These are phyloP conservation scores for Lobophora halterata DNA, from an alignment of 2,888 invertebrate genomes.

Conservation along the genomic window DNA sequence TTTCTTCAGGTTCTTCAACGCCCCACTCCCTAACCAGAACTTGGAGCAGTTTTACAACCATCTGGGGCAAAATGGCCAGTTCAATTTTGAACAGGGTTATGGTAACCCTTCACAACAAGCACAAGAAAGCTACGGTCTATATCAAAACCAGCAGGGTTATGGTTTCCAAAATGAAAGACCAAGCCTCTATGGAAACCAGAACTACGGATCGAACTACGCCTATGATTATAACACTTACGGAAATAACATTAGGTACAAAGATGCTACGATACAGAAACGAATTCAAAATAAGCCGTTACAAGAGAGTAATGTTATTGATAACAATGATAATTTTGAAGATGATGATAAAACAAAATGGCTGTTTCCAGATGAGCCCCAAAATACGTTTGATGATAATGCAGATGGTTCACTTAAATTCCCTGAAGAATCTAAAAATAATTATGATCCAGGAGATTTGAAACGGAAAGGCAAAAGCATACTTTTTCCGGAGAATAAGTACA, in stretches of 20 bases:
- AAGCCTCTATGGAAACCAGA: slow-evolving; percentile 29
- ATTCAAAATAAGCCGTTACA: slow-evolving; percentile 56
- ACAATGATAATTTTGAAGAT: slow-evolving; percentile 23
- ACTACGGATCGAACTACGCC: slow-evolving; percentile 42
- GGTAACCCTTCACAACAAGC: slow-evolving; percentile 7
- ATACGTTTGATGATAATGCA: slow-evolving; percentile 18
- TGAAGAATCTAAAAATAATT: slow-evolving; percentile 27
- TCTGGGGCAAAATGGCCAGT: slow-evolving; percentile 42
- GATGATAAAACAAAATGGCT: slow-evolving; percentile 43
- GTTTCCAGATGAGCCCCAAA: slow-evolving; percentile 46
- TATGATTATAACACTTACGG: slow-evolving; percentile 38
- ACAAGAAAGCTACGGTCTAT: slow-evolving; percentile 29
- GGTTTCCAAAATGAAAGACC: slow-evolving; percentile 26
- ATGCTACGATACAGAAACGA: slow-evolving; percentile 47
- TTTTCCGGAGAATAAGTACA: slow-evolving; percentile 31
- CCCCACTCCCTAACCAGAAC: slow-evolving; percentile 46
- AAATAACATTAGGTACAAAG: slow-evolving; percentile 35
- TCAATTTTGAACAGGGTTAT: slow-evolving; percentile 4
- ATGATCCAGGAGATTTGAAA: slow-evolving; percentile 24
- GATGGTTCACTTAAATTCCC: slow-evolving; percentile 44
- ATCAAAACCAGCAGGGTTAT: slow-evolving; percentile 27
- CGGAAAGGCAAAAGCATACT: slow-evolving; percentile 36
- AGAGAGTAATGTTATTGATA: slow-evolving; percentile 28
- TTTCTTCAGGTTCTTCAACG: slow-evolving; percentile 88
- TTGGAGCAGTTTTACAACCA: slow-evolving; percentile 65